Percentiles rank a stretch among this genome's conserved stretches.
Evolutionary conservation across 2,888 invertebrate species (phyloP).

Genomic region (Microctonus brassicae): DNA sequence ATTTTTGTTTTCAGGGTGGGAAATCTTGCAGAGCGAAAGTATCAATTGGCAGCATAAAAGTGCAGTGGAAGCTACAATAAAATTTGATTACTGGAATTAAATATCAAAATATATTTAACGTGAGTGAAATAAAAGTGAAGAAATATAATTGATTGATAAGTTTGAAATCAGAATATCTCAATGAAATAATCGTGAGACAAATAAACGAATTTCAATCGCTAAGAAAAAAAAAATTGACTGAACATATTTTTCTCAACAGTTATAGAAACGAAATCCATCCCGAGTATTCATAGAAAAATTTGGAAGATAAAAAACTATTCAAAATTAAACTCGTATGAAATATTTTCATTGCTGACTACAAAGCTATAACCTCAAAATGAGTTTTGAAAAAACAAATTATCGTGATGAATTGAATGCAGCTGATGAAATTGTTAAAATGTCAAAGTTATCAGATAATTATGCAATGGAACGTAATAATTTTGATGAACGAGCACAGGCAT

Average conservation of each 20-base stretch:
- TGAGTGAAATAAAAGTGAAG: constrained; percentile 51
- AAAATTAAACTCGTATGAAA: too few relatives aligned
- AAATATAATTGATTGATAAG: constrained; percentile 61
- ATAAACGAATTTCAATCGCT: constrained; percentile 53
- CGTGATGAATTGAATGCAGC: constrained; percentile 3
- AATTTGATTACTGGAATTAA: constrained; percentile 54
- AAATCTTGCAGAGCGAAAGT: constrained; percentile 57
- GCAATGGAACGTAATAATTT: not conserved
- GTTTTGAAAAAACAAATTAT: constrained; percentile 34
- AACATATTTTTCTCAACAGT: too few relatives aligned
- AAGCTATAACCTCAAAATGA: constrained; percentile 29
- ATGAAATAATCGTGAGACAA: too few relatives aligned
- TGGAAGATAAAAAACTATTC: too few relatives aligned
- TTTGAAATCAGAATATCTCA: too few relatives aligned
- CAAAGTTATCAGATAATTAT: not conserved
- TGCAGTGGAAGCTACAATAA: constrained; percentile 56
- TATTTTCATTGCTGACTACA: constrained; percentile 53
- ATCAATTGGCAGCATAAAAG: constrained; percentile 62
- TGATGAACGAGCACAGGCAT: constrained; percentile 4
- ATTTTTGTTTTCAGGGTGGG: constrained; percentile 53
- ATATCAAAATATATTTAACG: constrained; percentile 62
- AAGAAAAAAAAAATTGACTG: too few relatives aligned
- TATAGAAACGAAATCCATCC: too few relatives aligned
- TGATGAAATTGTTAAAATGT: not conserved
- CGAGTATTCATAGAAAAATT: too few relatives aligned